Evolutionary conservation across 2,113 vertebrate genomes (phyloP).

Genomic region (Patagioenas fasciata): DNA sequence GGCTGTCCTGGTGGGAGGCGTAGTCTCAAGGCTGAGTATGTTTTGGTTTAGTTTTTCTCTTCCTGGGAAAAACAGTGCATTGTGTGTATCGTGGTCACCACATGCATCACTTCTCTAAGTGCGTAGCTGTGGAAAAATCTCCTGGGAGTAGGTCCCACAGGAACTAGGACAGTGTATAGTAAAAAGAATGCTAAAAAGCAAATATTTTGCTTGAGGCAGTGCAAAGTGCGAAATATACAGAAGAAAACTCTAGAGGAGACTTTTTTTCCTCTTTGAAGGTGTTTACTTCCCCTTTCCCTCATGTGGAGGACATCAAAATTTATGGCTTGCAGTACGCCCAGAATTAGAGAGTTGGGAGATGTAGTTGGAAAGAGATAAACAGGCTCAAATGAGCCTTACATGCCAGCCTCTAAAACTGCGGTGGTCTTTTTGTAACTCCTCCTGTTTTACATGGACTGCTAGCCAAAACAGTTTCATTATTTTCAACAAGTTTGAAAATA

Average conservation of each 20-base stretch:
- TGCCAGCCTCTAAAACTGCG: neutral
- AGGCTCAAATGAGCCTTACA: neutral
- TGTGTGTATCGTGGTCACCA: neutral
- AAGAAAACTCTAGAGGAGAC: neutral
- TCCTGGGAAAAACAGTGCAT: neutral
- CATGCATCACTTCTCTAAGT: neutral
- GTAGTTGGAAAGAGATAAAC: neutral
- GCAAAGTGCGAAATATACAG: neutral
- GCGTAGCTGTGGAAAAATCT: neutral
- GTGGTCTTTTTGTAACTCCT: neutral
- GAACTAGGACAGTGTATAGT: neutral
- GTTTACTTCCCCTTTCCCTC: neutral
- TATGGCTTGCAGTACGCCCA: neutral
- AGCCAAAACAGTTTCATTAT: neutral
- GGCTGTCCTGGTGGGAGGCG: neutral
- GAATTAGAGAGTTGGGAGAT: neutral
- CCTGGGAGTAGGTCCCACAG: neutral
- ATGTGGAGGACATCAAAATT: neutral
- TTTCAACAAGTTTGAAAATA: neutral
- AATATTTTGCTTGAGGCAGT: neutral
- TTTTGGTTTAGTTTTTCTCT: neutral
- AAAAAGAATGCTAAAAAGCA: neutral
- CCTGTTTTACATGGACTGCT: neutral
- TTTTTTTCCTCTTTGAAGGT: neutral
- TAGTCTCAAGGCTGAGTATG: neutral